Conservation (phyloP, 2,888 invertebrate species). For the Ormyrus labotus region DNA sequence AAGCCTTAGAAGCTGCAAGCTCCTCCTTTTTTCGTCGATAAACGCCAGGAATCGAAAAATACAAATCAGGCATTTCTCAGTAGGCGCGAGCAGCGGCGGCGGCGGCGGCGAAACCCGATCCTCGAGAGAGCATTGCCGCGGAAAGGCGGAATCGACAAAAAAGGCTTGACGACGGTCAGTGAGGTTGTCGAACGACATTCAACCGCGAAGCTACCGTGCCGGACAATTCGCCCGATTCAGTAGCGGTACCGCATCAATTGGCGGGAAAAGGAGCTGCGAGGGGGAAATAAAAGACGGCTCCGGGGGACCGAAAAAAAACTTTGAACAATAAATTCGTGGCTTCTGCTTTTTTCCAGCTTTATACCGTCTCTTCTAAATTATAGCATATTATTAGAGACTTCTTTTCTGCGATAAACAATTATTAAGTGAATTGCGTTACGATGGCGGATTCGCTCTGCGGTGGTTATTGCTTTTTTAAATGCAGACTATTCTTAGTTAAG, state of each 20-base stretch:
- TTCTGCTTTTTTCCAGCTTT: too few species aligned
- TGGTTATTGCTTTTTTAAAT: too few species aligned
- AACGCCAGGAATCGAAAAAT: background rate
- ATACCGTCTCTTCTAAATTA: too few species aligned
- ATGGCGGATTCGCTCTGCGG: too few species aligned
- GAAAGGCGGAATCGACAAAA: constrained; percentile 18
- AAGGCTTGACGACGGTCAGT: constrained; percentile 14
- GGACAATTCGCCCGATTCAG: constrained; percentile 23
- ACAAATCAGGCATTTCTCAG: constrained; percentile 25
- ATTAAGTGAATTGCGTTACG: too few species aligned
- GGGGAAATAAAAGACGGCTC: constrained; percentile 7
- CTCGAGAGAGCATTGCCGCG: background rate
- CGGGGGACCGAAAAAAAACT: too few species aligned
- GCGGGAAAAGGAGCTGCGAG: constrained; percentile 17
- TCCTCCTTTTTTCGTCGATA: constrained; percentile 8
- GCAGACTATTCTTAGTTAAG: too few species aligned
- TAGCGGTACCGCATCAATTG: constrained; percentile 1
- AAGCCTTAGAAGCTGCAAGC: background rate
- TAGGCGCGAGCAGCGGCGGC: background rate
- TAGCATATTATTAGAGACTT: too few species aligned
- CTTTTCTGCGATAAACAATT: too few species aligned
- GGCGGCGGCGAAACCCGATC: constrained; percentile 20
- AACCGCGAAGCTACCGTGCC: background rate
- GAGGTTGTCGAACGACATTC: constrained; percentile 32
- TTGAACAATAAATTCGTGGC: too few species aligned